Percentiles rank a stretch among this genome's conserved stretches.
Evolutionary conservation across 2,113 vertebrate genomes (phyloP).

Genomic region (Sorex fumeus): DNA sequence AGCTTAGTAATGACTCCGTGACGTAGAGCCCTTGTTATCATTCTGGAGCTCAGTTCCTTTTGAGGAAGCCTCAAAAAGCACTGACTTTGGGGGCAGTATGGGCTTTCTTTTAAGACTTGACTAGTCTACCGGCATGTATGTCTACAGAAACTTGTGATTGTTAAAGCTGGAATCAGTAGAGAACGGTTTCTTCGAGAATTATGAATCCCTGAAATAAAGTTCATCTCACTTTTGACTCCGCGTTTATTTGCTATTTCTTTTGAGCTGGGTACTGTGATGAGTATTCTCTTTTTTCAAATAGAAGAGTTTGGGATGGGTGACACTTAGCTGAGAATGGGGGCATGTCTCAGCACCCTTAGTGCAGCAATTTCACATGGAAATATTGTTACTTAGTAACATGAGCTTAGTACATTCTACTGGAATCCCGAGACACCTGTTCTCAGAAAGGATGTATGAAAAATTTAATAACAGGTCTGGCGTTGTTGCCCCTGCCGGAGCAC

Average conservation of each 20-base stretch:
- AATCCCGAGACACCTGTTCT: constrained; percentile 55
- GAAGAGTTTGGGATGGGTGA: background rate
- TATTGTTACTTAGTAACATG: constrained; percentile 45
- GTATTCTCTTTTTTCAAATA: background rate
- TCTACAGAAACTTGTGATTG: background rate
- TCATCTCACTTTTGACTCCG: background rate
- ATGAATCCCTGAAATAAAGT: background rate
- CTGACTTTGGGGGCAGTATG: background rate
- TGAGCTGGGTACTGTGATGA: background rate
- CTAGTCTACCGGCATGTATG: background rate
- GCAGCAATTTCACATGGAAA: constrained; percentile 52
- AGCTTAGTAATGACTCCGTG: background rate
- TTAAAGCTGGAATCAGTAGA: background rate
- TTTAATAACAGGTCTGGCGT: background rate
- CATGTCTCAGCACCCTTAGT: background rate
- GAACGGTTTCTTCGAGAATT: background rate
- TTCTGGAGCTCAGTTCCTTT: background rate
- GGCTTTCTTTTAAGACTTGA: background rate
- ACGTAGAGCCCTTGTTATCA: background rate
- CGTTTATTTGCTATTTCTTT: constrained; percentile 16
- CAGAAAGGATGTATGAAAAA: constrained; percentile 19
- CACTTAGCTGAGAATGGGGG: background rate
- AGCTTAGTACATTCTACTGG: constrained; percentile 44
- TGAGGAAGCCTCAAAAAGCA: no score
- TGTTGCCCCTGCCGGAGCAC: constrained; percentile 22